Base-by-base conservation (phyloP, 2,113 vertebrate species). In the Solea senegalensis region DNA sequence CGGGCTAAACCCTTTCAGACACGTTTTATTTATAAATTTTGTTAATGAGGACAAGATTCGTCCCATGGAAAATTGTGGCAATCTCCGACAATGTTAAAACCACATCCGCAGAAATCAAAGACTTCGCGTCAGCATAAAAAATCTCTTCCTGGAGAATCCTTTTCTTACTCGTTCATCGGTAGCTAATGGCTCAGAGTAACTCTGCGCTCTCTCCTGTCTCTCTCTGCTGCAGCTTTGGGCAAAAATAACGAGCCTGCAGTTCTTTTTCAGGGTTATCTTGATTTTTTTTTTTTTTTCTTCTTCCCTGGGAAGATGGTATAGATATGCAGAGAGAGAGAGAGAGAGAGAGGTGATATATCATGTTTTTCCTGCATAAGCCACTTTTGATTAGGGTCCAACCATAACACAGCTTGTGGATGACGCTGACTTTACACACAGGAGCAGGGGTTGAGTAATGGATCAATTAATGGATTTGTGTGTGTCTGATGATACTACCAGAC, bases 401-500 rank as follows among this genome's bases (percentile, higher is more conserved):
- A 90, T 67, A 93, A 85, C 78, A 90, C 67, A 79, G 85, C 77
- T 71, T 87, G 76, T 28, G 67, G 57, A 87, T 83, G 81, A 86
- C 49, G 65, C 50, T 69, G 65, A 72, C 72, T 80, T 73, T 56
- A 73, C 76, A 69, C 76, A 73, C 73, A 67, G 72, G 60, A 68
- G 51, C 49, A 67, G 40, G 53, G 78, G 43, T 74, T 86, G 86
- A 89, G 76, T 67, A 90, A 89, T 63, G 72, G 66, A 51, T 78
- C 78, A 89, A 74, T 84, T 79, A 88, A 87, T 81, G 72, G 70
- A 79, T 87, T 77, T 69, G 69, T 72, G 69, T 65, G 72, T 72
- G 75, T 80, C 79, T 90, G 81, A 91, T 79, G 76, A 88, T 79
- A 79, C 57, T 70, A 81, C 51, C 85, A 83, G 79, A 85, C 66